phyloP scores from a whole-genome alignment of 2,113 vertebrate genomes.

The Dasyurus viverrinus region DNA sequence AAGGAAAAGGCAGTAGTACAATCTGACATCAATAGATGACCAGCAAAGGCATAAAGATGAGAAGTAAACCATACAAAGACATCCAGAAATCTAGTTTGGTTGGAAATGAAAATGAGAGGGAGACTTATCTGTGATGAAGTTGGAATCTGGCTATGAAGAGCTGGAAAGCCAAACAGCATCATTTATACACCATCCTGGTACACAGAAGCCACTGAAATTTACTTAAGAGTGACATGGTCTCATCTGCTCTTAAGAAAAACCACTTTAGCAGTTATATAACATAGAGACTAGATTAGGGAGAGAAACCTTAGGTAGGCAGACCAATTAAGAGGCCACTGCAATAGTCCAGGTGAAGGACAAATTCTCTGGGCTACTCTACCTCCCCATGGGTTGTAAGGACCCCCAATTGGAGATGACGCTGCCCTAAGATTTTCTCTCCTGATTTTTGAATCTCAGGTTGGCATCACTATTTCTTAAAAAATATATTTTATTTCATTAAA shows the following conservation, averaged over 20 bases:
- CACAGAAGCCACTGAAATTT: neutral
- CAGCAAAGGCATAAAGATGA: neutral
- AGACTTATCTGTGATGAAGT: neutral
- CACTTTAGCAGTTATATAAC: neutral
- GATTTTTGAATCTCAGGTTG: neutral
- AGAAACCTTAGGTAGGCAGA: neutral
- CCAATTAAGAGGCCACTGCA: neutral
- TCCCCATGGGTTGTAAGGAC: neutral
- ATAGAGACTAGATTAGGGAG: neutral
- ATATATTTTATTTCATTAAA: neutral
- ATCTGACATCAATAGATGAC: neutral
- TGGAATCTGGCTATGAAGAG: neutral
- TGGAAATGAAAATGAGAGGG: neutral
- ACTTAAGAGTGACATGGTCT: too few relatives aligned
- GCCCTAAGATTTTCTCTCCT: neutral
- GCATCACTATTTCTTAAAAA: neutral
- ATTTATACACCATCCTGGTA: neutral
- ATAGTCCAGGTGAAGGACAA: neutral
- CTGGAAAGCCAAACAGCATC: neutral
- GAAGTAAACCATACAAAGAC: neutral
- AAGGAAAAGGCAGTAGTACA: neutral
- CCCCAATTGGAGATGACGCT: neutral
- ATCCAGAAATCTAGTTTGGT: neutral
- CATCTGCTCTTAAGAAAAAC: neutral
- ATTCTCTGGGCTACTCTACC: neutral